Evolutionary conservation across 2,888 invertebrate species (phyloP).

Genomic region (Drosophila pseudotakahashii): DNA sequence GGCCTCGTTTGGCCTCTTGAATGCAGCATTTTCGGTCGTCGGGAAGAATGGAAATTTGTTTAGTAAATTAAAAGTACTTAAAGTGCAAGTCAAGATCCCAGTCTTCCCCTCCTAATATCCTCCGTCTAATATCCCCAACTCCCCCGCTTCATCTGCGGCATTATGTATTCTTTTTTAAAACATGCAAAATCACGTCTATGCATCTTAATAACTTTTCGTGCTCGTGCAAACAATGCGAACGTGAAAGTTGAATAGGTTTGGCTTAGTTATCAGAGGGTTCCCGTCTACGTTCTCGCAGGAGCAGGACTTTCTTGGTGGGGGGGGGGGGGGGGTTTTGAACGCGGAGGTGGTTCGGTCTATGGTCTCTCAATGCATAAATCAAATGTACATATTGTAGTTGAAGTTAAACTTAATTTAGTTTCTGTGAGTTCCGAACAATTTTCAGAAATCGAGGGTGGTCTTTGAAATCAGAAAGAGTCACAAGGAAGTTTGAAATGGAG

Average conservation of each 20-base stretch:
- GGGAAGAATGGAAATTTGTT: constrained; percentile 51
- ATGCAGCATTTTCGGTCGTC: constrained; percentile 27
- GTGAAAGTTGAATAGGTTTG: constrained; percentile 72
- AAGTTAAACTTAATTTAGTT: constrained; percentile 43
- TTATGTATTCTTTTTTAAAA: constrained; percentile 56
- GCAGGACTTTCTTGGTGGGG: not conserved
- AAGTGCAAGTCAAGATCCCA: constrained; percentile 44
- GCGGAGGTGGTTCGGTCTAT: constrained; percentile 10
- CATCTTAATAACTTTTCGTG: constrained; percentile 77
- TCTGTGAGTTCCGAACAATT: constrained; percentile 30
- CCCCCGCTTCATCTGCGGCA: constrained; percentile 17
- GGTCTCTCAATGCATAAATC: constrained; percentile 57
- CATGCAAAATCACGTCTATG: constrained; percentile 74
- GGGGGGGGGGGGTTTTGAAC: too few species aligned
- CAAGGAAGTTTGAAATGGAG: not conserved
- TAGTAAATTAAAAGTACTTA: constrained; percentile 49
- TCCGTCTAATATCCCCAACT: not conserved
- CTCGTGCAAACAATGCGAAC: constrained; percentile 72
- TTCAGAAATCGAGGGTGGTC: constrained; percentile 4
- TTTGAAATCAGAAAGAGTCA: not conserved
- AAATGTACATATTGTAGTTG: constrained; percentile 44
- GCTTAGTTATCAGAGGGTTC: constrained; percentile 50
- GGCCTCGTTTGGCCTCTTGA: constrained; percentile 29
- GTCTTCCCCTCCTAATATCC: constrained; percentile 4
- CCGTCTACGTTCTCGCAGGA: constrained; percentile 23